Base-by-base conservation (phyloP, 2,888 invertebrate genomes). In the Sarcophaga carnaria region DNA sequence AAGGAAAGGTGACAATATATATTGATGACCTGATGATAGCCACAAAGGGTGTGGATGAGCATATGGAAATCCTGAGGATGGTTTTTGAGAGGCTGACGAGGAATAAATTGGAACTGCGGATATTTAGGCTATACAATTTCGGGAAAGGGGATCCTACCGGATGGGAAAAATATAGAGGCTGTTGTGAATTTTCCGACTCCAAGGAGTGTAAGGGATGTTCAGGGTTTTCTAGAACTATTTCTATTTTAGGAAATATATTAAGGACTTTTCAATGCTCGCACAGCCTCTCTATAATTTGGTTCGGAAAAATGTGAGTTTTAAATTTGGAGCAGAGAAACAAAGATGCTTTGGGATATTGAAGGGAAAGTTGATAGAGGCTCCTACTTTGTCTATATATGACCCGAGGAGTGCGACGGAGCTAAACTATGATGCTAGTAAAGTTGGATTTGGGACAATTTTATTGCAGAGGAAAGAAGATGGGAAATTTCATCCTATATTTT, bases 401-500 rank as follows among this genome's bases (percentile, higher is more conserved):
- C 85, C 83, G 10, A 62, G 45, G 62, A 5, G 20, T 12, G 62
- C 62, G 49, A 70, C 70, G 20, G 70, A 70, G 22, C 27, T 85
- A 2, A 75, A 79, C 47, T 78, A 75, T 22, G 80, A 77, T 70
- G 81, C 81, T 3, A 81, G 85, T 62, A 62, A 62, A 25, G 17
- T 60, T 4, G 79, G 79, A 11, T 86, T 74, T 49, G 85, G 81
- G 2, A 78, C 85, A 4, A 70, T 85, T 12, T 66, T 85, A 20
- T 14, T 86, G 10, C 86, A 86, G 54, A 81, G 37, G 10, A 49
- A 49, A 14, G 49, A 12, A 3, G 49, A 49, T 49, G 49, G 49
- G 14, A 87, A 87, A 63, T 80, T 90, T 4, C 90, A 90, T 70
- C 92, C 92, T 1, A 90, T 92, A 8, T 91, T 89, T 69, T 92